phyloP scores from a whole-genome alignment of 2,113 vertebrate genomes.

The Oriolus oriolus region DNA sequence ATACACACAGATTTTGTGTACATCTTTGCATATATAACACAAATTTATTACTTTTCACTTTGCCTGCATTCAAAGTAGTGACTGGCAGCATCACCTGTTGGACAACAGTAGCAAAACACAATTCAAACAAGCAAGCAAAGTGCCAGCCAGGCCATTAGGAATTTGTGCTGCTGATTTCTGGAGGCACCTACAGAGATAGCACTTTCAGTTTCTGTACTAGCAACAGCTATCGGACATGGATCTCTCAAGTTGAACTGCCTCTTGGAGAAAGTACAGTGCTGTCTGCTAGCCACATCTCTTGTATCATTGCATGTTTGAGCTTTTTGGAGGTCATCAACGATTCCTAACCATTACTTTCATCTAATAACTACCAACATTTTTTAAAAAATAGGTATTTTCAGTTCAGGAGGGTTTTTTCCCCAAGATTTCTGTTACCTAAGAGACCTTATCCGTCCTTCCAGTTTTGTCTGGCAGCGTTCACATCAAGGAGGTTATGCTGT shows the following conservation, averaged over 20 bases:
- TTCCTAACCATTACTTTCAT: background rate
- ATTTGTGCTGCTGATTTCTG: background rate
- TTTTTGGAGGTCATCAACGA: background rate
- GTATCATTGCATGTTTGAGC: background rate
- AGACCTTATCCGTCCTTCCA: background rate
- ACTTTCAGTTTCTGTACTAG: background rate
- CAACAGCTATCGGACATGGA: fast-evolving
- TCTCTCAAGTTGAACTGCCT: background rate
- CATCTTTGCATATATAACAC: background rate
- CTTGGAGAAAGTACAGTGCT: background rate
- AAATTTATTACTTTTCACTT: background rate
- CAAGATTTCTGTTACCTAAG: background rate
- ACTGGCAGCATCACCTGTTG: background rate
- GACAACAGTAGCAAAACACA: background rate
- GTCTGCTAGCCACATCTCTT: background rate
- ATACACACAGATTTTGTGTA: background rate
- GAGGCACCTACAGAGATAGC: background rate
- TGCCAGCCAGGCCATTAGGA: background rate
- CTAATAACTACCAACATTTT: background rate
- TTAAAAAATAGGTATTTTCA: background rate
- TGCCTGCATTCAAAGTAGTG: background rate
- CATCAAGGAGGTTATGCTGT: background rate
- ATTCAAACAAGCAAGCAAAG: background rate
- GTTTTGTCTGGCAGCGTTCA: background rate
- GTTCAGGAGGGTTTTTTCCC: background rate